Conservation (phyloP, 2,797 vertebrate genomes). For the Onychomys arenicola region DNA sequence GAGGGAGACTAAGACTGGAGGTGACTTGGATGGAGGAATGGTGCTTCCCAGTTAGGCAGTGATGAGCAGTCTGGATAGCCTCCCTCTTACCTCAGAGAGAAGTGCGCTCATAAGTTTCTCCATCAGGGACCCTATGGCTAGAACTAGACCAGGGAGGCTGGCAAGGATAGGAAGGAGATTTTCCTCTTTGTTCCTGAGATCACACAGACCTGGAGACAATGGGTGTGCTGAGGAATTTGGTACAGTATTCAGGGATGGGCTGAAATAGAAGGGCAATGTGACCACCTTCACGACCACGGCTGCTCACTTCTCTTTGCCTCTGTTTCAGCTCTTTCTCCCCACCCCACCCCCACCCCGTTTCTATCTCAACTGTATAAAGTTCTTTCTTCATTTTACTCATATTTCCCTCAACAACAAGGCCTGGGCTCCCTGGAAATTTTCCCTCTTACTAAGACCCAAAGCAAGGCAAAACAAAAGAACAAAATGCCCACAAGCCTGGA, state of each 20-base stretch:
- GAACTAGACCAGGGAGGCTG: not conserved
- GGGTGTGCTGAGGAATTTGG: not conserved
- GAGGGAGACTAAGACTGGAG: not conserved
- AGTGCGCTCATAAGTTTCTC: not conserved
- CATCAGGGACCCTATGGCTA: not conserved
- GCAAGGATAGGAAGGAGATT: not conserved
- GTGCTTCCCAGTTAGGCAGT: not conserved
- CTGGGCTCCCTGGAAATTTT: constrained; percentile 51
- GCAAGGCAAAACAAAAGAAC: constrained; percentile 59
- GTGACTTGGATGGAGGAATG: not conserved
- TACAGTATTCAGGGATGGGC: not conserved
- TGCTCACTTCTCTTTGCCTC: constrained; percentile 53
- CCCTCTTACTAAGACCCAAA: constrained; percentile 60
- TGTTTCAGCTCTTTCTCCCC: constrained; percentile 47
- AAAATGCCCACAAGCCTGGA: not conserved
- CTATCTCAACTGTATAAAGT: constrained; percentile 40
- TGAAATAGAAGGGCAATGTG: not conserved
- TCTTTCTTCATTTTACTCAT: constrained; percentile 66
- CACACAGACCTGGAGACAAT: not conserved
- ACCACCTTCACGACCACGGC: too few relatives aligned
- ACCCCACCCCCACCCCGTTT: not conserved
- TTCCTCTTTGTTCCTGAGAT: not conserved
- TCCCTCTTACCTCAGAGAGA: not conserved
- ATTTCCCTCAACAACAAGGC: constrained; percentile 65
- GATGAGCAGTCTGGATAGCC: not conserved